phyloP scores from a whole-genome alignment of 2,113 vertebrate genomes.

The Thomomys bottae region DNA sequence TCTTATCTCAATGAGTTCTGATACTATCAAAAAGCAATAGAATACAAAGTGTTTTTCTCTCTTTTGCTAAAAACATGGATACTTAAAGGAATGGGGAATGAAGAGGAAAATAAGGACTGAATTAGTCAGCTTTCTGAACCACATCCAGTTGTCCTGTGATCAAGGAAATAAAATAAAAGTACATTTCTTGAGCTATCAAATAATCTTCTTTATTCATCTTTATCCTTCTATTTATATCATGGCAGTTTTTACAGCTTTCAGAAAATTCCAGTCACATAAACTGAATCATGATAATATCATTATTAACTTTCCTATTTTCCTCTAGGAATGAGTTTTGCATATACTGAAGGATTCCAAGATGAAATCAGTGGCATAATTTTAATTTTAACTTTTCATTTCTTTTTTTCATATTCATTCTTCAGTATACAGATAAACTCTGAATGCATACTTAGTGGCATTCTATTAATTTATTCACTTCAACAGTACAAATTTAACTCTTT shows the following conservation, averaged over 20 bases:
- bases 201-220: background rate
- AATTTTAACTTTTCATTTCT: background rate
- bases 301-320: background rate
- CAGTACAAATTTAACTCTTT: background rate
- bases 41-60: background rate
- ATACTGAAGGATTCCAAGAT: background rate
- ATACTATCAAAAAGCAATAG: background rate
- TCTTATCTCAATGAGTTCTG: too few species aligned
- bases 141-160: background rate
- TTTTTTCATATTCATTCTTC: background rate
- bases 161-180: background rate
- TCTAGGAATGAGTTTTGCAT: background rate
- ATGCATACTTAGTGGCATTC: background rate
- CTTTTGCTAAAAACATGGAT: background rate
- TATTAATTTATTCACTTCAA: background rate
- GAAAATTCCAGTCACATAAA: background rate
- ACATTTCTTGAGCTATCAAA: background rate
- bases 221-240: background rate
- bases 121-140: background rate
- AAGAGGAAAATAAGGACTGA: background rate
- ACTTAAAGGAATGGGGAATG: background rate
- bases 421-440: background rate
- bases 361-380: background rate
- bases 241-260: fast-evolving
- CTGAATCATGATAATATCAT: background rate